Conservation (phyloP, 2,888 invertebrate genomes). For the Eupithecia tripunctaria region DNA sequence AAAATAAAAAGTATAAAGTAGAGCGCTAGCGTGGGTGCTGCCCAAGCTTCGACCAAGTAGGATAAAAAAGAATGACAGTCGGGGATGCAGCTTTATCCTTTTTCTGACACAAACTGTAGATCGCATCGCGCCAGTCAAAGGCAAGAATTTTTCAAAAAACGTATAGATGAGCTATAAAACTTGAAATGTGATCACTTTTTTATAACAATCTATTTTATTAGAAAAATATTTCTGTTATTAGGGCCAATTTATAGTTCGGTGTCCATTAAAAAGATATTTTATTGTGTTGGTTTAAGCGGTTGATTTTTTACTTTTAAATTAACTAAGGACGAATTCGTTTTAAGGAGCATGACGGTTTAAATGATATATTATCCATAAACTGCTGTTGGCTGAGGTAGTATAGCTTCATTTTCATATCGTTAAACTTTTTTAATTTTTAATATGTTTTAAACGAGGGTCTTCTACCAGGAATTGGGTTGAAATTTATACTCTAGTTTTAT, state of each 20-base stretch:
- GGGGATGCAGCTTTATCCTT: constrained; percentile 74
- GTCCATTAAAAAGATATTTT: constrained; percentile 78
- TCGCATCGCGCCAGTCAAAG: constrained; percentile 75
- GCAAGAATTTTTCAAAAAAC: constrained; percentile 65
- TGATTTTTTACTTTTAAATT: constrained; percentile 64
- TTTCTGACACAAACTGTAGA: constrained; percentile 79
- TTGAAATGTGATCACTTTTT: constrained; percentile 75
- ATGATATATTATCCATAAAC: constrained; percentile 46
- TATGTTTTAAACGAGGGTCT: constrained; percentile 19
- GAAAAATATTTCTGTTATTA: constrained; percentile 81
- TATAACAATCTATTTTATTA: constrained; percentile 64
- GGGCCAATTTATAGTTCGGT: constrained; percentile 73
- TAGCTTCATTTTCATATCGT: constrained; percentile 50
- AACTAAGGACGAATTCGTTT: constrained; percentile 63
- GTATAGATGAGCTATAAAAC: constrained; percentile 75
- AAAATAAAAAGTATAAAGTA: constrained; percentile 55
- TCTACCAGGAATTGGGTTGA: background rate
- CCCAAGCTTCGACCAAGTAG: constrained; percentile 33
- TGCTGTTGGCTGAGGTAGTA: constrained; percentile 43
- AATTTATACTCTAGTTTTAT: background rate
- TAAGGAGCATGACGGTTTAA: constrained; percentile 45
- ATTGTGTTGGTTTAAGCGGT: constrained; percentile 74
- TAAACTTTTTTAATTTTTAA: constrained; percentile 27
- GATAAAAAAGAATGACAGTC: constrained; percentile 70
- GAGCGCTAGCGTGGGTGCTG: constrained; percentile 46